Conservation (phyloP, 2,113 vertebrate genomes). For the Tapirus terrestris region DNA sequence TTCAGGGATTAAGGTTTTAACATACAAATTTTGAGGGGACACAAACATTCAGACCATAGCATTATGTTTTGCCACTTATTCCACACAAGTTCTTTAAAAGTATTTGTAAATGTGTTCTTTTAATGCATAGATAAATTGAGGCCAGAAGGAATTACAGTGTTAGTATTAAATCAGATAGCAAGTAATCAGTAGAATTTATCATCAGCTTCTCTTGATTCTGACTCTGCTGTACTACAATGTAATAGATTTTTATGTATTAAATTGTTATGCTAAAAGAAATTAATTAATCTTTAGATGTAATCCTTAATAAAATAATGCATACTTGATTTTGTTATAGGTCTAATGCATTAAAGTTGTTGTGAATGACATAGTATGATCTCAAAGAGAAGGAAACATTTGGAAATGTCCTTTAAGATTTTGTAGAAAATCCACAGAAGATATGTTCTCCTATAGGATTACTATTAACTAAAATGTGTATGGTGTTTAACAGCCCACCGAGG, state of each 20-base stretch:
- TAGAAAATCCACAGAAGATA: slow-evolving; percentile 24
- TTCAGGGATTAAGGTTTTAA: neutral
- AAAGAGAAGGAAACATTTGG: neutral
- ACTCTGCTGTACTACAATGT: neutral
- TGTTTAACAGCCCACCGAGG: neutral
- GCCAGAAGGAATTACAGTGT: neutral
- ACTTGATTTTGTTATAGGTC: slow-evolving; percentile 4
- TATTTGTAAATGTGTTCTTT: neutral
- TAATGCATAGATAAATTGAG: slow-evolving; percentile 6
- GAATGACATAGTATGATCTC: neutral
- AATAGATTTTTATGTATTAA: slow-evolving; percentile 6
- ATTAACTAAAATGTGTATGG: neutral
- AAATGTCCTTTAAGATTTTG: slow-evolving; percentile 36
- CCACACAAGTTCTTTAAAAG: neutral
- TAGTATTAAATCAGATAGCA: slow-evolving; percentile 39
- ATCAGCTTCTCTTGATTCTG: slow-evolving; percentile 40
- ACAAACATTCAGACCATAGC: neutral
- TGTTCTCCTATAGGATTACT: neutral
- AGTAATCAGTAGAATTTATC: neutral
- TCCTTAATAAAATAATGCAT: neutral
- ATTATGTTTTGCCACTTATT: neutral
- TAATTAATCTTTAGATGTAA: neutral
- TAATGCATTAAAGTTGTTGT: slow-evolving; percentile 41
- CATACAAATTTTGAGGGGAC: neutral
- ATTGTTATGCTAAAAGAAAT: slow-evolving; percentile 1